Conservation (phyloP, 2,888 invertebrate genomes). For the Ernsta delagoae region DNA sequence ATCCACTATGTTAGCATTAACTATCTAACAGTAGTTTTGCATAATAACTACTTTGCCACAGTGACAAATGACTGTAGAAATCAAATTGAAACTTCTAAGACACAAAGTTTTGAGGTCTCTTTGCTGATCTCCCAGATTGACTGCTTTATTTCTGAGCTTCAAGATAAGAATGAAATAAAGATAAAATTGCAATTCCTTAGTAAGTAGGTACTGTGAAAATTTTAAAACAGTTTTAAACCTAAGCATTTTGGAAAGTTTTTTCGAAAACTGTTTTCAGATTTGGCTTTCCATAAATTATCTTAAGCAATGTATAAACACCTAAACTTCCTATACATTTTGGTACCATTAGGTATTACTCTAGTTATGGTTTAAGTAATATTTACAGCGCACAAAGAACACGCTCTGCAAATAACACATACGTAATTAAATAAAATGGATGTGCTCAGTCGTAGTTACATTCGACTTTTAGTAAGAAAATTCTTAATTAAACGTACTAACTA, state of each 20-base stretch:
- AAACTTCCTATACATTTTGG: not conserved
- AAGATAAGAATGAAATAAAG: no score
- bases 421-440: conserved; percentile 2
- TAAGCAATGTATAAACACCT: no score
- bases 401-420: conserved; percentile 13
- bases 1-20: no score
- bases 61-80: not conserved
- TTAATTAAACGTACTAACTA: no score
- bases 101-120: not conserved
- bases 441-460: not conserved
- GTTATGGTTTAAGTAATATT: conserved; percentile 20
- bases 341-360: not conserved
- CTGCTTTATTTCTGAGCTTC: no score
- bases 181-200: no score
- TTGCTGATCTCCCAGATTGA: not conserved
- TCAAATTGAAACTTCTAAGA: not conserved
- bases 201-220: no score
- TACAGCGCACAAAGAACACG: conserved; percentile 13
- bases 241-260: no score
- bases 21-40: no score
- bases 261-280: no score
- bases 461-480: not conserved
- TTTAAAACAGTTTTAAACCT: no score
- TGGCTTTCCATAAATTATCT: no score
- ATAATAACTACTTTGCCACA: not conserved